Evolutionary conservation across 2,888 invertebrate species (phyloP), one percentile per base, ranked within the genome.

Genomic region (Leptinotarsa peninsularis): DNA sequence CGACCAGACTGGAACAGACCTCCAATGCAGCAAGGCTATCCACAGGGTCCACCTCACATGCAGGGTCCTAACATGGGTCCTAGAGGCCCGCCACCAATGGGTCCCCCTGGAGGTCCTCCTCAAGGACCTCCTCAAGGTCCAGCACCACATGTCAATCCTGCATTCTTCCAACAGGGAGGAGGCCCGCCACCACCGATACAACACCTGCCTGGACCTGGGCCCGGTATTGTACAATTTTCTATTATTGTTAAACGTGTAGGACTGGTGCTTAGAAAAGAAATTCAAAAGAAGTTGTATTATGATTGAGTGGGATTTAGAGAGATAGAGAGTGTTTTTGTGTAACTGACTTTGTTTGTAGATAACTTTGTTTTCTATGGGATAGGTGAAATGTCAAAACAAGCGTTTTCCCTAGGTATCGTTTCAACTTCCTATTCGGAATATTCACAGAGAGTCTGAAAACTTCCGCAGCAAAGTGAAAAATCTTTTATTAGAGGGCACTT

Each of bases 81-180:
- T 76, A 88, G 91, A 84, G 92, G 91, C 80, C 92, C 92, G 80
- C 92, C 92, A 5, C 90, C 89, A 56, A 88, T 88, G 86, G 87
- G 87, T 23, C 88, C 88, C 13, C 90, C 89, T 54, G 89, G 88
- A 54, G 90, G 90, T 0, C 90, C 90, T 4, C 90, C 90, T n/a
- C 70, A 89, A 79, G 88, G 88, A 7, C 89, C 89, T 13, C 88
- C 88, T 33, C 90, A 90, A 82, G 90, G 90, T 54, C 96, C 96
- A 7, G 97, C 97, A 43, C 97, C 98, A 67, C 98, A 98, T 89
- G 97, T 98, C 81, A 98, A 98, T 90, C 98, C 98, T 58, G 98
- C 98, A 76, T 98, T 98, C 93, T 98, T 98, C 89, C 95, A 95
- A 84, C 96, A 95, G 89, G 91, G 91, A 60, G 92, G 91, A 50